Conservation (phyloP, 2,797 vertebrate genomes). For the Gila robusta region DNA sequence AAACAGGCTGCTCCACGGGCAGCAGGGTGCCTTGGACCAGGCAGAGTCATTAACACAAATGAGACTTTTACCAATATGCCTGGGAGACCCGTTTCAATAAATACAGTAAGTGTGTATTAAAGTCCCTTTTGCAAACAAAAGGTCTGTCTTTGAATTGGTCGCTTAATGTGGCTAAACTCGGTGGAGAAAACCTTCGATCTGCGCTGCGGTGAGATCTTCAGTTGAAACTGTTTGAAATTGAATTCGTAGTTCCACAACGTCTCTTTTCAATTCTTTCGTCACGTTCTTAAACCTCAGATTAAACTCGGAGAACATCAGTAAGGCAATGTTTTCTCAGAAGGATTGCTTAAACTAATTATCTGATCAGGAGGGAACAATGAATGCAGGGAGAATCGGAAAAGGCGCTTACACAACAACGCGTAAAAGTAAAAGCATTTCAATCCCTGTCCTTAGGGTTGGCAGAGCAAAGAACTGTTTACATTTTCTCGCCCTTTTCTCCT, state of each 20-base stretch:
- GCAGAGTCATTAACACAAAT: conserved; percentile 63
- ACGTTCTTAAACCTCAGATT: not conserved
- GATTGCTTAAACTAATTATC: conserved; percentile 54
- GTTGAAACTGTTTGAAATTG: not conserved
- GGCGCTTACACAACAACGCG: not conserved
- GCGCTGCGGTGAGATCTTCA: not conserved
- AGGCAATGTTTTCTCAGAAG: not conserved
- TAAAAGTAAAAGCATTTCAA: conserved; percentile 33
- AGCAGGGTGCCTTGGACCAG: conserved; percentile 17
- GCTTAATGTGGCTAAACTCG: not conserved
- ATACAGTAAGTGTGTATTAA: conserved; percentile 42
- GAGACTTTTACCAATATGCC: conserved; percentile 56
- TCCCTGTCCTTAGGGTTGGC: conserved; percentile 39
- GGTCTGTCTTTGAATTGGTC: not conserved
- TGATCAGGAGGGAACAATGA: conserved; percentile 33
- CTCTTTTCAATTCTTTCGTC: not conserved
- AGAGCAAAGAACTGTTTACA: not conserved
- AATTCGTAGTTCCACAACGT: not conserved
- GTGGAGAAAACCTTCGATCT: not conserved
- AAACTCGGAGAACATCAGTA: not conserved
- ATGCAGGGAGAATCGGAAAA: conserved; percentile 4
- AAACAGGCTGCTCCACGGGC: not conserved
- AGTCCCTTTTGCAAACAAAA: not conserved
- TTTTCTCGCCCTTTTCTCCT: conserved; percentile 30
- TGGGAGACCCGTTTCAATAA: conserved; percentile 47